A percentile compares a stretch with the other conserved stretches of the same genome.
Conservation (phyloP, 2,113 vertebrate genomes). For the Amphiprion percula region DNA sequence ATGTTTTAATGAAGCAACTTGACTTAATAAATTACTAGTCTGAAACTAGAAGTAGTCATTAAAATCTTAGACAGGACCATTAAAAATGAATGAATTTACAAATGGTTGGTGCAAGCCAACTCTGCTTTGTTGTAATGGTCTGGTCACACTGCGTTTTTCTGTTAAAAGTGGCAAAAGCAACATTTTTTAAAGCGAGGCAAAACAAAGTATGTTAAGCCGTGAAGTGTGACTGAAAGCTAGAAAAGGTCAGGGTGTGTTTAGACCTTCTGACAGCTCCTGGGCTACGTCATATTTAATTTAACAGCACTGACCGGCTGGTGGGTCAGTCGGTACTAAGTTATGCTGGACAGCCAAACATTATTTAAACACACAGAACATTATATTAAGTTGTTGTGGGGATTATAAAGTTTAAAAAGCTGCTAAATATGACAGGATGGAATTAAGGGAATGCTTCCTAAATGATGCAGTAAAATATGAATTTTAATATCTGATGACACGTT, state of each 20-base stretch:
- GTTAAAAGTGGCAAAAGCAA: too few species aligned
- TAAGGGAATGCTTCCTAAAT: not conserved
- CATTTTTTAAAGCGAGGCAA: too few species aligned
- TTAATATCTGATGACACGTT: not conserved
- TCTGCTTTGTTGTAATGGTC: too few species aligned
- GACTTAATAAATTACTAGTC: too few species aligned
- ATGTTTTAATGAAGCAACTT: too few species aligned
- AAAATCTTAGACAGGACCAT: too few species aligned
- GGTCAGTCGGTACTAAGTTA: not conserved
- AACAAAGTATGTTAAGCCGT: not conserved
- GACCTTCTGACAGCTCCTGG: not conserved
- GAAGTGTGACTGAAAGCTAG: not conserved
- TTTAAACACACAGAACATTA: slow-evolving; percentile 11
- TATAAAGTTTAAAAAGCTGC: not conserved
- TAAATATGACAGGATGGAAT: not conserved
- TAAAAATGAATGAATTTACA: too few species aligned
- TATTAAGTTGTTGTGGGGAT: not conserved
- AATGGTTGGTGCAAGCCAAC: too few species aligned
- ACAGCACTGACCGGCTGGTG: slow-evolving; percentile 4
- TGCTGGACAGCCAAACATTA: not conserved
- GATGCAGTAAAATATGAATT: too few species aligned
- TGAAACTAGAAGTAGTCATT: too few species aligned
- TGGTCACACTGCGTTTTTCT: too few species aligned
- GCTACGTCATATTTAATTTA: not conserved
- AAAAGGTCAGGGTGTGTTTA: not conserved